These are phyloP conservation scores for Meteorus cinctellus DNA, from an alignment of 2,888 invertebrate genomes.

Conservation along the genomic window DNA sequence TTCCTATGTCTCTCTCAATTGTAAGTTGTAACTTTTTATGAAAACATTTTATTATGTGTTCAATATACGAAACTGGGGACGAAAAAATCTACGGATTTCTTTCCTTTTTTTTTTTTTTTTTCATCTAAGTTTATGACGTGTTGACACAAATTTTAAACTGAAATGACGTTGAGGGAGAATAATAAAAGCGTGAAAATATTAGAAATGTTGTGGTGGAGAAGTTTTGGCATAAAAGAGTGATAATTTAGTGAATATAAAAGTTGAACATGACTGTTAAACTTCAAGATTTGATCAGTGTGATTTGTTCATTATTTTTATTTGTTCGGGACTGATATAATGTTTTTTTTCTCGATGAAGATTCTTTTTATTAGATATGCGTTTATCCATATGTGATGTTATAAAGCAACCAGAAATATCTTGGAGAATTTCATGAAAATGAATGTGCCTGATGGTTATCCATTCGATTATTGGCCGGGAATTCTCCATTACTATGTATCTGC, in stretches of 20 bases:
- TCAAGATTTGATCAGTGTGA: not conserved
- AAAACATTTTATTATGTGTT: slow-evolving; percentile 24
- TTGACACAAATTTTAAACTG: not conserved
- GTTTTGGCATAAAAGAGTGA: not conserved
- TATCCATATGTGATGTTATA: not conserved
- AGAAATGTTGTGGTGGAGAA: not conserved
- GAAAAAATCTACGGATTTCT: not conserved
- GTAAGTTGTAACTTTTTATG: slow-evolving; percentile 2
- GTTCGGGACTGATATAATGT: not conserved
- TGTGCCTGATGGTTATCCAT: slow-evolving; percentile 54
- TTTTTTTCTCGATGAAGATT: not conserved
- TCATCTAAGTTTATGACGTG: not conserved
- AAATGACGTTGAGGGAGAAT: not conserved
- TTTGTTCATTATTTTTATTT: not conserved
- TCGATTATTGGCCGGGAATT: slow-evolving; percentile 71
- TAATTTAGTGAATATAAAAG: not conserved
- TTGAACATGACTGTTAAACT: not conserved
- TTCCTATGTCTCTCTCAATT: not conserved
- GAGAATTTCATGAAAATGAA: slow-evolving; percentile 26
- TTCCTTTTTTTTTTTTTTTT: slow-evolving; percentile 4
- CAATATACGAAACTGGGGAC: not conserved
- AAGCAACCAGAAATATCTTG: not conserved
- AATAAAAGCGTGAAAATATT: not conserved
- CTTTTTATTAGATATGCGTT: not conserved
- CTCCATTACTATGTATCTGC: slow-evolving; percentile 73